Evolutionary conservation across 2,797 vertebrate genomes (phyloP), one percentile per base, ranked within the genome.

Genomic region (Crocodylus rhombifer): DNA sequence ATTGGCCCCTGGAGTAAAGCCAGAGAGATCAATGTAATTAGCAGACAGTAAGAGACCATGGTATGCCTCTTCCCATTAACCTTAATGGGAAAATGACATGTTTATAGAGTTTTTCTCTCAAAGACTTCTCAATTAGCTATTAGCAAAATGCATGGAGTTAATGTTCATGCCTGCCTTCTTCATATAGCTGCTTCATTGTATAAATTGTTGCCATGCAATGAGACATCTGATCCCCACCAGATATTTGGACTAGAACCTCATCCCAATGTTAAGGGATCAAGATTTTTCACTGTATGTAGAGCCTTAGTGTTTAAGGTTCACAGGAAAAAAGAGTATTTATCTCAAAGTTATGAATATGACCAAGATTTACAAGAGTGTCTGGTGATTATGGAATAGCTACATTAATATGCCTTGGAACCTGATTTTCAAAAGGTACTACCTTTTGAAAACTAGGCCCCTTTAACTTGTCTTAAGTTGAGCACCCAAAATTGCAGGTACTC

Each of bases 21-120:
- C 82, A 89, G 60, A 90, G 84, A 92, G 83, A 84, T 95, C 82
- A 87, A 92, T 95, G 95, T 95, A 95, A 97, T 95, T 95, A 96
- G 51, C 55, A 95, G 71, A 78, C 91, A 91, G 57, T 89, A 84
- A 77, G 90, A 84, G 77, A 92, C 60, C 71, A 58, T 85, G 77
- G 75, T 55, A 80, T 89, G 71, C 74, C 71, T 87, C 18, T 71
- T 83, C 51, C 73, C 63, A 90, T 89, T 95, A 89, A 94, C 84
- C 82, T 80, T 89, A 94, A 74, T 84, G 80, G 89, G 92, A n/a
- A 91, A 94, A 77, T 91, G 80, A 81, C 28, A 79, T 64, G 58
- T 79, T 78, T 91, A 89, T 64, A 90, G 88, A 79, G 71, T 74
- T 88, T 94, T 90, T 30, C 61, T 79, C 62, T 91, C 79, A 82